Evolutionary conservation across 1,140 invertebrate species (phyloP).

Genomic region (Centruroides sculpturatus): DNA sequence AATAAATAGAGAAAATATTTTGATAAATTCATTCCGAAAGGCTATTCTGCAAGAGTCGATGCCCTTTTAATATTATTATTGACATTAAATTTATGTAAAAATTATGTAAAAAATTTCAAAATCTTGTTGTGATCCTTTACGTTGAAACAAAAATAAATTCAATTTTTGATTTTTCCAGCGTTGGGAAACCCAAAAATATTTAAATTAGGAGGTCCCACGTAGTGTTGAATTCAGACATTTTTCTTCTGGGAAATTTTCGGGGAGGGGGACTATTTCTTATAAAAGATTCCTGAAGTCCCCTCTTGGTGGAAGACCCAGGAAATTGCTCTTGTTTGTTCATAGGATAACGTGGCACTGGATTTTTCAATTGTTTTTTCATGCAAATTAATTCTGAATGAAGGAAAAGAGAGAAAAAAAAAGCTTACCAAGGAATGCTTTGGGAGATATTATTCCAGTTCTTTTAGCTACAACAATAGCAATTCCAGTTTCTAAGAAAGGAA

Average conservation of each 20-base stretch:
- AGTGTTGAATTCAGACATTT: too few relatives aligned
- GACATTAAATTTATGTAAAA: too few relatives aligned
- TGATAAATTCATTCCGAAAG: too few relatives aligned
- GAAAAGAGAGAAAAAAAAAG: constrained; percentile 1
- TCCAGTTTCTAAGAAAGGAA: constrained; percentile 96
- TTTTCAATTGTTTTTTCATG: not conserved
- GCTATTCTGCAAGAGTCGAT: too few relatives aligned
- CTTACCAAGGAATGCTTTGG: constrained; percentile 88
- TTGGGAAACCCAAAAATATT: not conserved
- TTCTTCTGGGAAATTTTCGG: not conserved
- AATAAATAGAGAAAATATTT: too few relatives aligned
- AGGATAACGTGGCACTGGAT: not conserved
- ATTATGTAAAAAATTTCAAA: too few relatives aligned
- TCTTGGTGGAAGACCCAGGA: too few relatives aligned
- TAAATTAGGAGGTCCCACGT: not conserved
- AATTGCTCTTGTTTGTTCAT: not conserved
- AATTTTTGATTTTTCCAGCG: too few relatives aligned
- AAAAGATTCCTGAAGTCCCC: not conserved
- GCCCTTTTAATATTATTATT: too few relatives aligned
- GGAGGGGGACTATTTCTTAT: not conserved
- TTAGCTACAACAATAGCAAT: constrained; percentile 96
- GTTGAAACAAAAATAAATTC: too few relatives aligned
- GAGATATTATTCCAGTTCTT: constrained; percentile 92
- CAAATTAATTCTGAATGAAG: not conserved
- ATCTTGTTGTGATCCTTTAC: too few relatives aligned